phyloP scores from a whole-genome alignment of 2,888 invertebrate genomes.

The Chrysolina haemoptera region DNA sequence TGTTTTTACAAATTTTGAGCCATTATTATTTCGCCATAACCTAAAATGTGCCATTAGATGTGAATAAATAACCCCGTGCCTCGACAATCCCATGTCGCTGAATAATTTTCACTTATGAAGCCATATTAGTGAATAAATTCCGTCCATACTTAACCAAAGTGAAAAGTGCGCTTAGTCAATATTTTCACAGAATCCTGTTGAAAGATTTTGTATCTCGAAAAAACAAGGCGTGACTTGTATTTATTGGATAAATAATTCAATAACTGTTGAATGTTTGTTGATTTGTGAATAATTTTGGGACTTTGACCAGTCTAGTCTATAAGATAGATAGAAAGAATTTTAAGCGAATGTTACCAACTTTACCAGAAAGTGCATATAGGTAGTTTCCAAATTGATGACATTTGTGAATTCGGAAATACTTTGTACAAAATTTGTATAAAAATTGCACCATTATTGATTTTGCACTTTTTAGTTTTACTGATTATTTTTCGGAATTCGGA shows the following conservation, averaged over 20 bases:
- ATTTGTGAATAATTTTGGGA: slow-evolving; percentile 42
- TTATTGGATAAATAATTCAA: slow-evolving; percentile 12
- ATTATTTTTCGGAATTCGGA: slow-evolving; percentile 52
- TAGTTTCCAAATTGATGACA: slow-evolving; percentile 20
- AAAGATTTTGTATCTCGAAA: slow-evolving; percentile 27
- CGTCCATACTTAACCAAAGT: slow-evolving; percentile 58
- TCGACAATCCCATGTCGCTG: slow-evolving; percentile 52
- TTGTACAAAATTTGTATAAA: slow-evolving; percentile 52
- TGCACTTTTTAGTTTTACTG: slow-evolving; percentile 68
- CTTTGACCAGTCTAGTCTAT: slow-evolving; percentile 47
- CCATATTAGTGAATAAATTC: slow-evolving; percentile 48
- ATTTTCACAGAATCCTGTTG: slow-evolving; percentile 34
- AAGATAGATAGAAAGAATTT: slow-evolving; percentile 15
- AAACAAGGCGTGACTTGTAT: slow-evolving; percentile 28
- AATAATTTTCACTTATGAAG: slow-evolving; percentile 46
- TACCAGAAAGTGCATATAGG: slow-evolving; percentile 22
- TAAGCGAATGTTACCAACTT: slow-evolving; percentile 26
- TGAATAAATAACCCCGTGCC: slow-evolving; percentile 51
- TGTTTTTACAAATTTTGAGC: not conserved
- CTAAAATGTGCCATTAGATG: slow-evolving; percentile 42
- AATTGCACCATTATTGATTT: slow-evolving; percentile 62
- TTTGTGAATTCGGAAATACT: slow-evolving; percentile 30
- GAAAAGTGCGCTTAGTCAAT: slow-evolving; percentile 50
- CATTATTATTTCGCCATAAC: slow-evolving; percentile 10
- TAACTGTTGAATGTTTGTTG: not conserved